phyloP scores from a whole-genome alignment of 92 coral and sea anemone species.

The Zoanthus solanderi region DNA sequence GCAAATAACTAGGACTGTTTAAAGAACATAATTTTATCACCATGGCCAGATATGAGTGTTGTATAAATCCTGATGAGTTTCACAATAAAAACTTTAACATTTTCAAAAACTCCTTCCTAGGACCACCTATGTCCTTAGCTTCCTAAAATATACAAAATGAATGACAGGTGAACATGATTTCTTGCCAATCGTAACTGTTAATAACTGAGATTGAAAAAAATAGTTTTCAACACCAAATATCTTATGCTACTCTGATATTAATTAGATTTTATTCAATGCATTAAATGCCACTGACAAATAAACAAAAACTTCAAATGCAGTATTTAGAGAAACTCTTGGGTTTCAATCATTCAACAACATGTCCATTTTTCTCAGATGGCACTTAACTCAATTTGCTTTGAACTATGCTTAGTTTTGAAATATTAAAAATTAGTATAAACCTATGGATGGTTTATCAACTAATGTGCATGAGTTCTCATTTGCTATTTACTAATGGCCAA shows the following conservation, averaged over 20 bases:
- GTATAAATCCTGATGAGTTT: not conserved
- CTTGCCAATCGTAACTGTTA: too few relatives aligned
- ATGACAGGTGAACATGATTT: not conserved
- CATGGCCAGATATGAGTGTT: not conserved
- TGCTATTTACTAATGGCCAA: not conserved
- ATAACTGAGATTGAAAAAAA: too few relatives aligned
- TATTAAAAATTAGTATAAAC: not conserved
- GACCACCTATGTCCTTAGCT: conserved; percentile 56
- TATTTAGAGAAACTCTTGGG: not conserved
- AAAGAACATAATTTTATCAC: not conserved
- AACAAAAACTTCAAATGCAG: too few relatives aligned
- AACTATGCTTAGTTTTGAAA: not conserved
- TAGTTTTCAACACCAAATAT: not conserved
- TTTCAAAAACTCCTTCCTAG: conserved; percentile 37
- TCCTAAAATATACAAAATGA: conserved; percentile 45
- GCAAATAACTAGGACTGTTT: not conserved
- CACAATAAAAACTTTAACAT: not conserved
- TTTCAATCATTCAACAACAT: not conserved
- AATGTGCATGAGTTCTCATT: not conserved
- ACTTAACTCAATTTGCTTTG: not conserved
- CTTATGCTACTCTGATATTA: not conserved
- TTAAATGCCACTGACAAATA: too few relatives aligned
- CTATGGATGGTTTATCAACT: not conserved
- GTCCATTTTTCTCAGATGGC: not conserved
- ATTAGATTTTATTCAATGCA: too few relatives aligned